These are phyloP conservation scores for Arctopsyche grandis DNA, from an alignment of 1,140 invertebrate species.

Conservation along the genomic window DNA sequence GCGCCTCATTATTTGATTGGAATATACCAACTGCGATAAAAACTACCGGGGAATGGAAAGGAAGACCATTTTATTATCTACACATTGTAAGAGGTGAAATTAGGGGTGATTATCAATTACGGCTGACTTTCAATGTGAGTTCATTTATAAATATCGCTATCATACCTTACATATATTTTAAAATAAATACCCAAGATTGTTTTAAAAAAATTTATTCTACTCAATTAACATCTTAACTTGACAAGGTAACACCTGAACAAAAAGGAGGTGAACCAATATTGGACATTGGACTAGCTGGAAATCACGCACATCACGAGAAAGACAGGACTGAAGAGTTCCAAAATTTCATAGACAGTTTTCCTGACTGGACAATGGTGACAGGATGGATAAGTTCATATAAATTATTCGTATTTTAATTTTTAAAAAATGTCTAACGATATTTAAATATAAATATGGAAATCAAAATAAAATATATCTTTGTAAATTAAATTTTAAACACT, in stretches of 20 bases:
- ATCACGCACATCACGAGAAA: conserved; percentile 38
- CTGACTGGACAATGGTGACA: conserved; percentile 35
- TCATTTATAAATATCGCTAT: not conserved
- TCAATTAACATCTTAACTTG: not conserved
- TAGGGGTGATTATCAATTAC: not conserved
- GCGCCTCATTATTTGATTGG: conserved; percentile 10
- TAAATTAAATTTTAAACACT: too few species aligned
- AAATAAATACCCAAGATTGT: not conserved
- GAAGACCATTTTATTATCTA: conserved; percentile 30
- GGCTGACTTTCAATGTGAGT: not conserved
- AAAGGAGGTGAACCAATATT: conserved; percentile 17
- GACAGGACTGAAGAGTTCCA: conserved; percentile 27
- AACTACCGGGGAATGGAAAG: conserved; percentile 27
- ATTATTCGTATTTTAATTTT: conserved; percentile 6
- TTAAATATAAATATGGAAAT: too few species aligned
- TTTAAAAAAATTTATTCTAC: not conserved
- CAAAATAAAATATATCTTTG: too few species aligned
- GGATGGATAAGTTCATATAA: conserved; percentile 43
- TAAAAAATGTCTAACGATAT: not conserved
- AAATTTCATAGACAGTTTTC: conserved; percentile 35
- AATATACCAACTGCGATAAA: conserved; percentile 17
- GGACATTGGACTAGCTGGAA: conserved; percentile 37
- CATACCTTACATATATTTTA: not conserved
- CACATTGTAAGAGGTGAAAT: conserved; percentile 31
- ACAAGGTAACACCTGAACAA: conserved; percentile 29